These are phyloP conservation scores for Bombycilla garrulus DNA, from an alignment of 2,113 vertebrate genomes.

Conservation along the genomic window DNA sequence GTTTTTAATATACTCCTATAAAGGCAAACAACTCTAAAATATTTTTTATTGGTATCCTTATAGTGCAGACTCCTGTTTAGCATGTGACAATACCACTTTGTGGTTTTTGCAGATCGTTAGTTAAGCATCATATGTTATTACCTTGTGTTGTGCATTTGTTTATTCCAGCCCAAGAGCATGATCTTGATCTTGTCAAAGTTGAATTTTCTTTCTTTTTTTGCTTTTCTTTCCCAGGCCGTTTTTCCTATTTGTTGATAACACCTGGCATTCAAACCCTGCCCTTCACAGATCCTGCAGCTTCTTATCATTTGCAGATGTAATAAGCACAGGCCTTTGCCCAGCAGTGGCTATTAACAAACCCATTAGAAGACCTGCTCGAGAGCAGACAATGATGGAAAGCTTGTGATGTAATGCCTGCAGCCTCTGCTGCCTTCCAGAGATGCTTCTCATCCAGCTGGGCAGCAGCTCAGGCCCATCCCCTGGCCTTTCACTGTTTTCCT, in stretches of 20 bases:
- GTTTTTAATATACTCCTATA: background rate
- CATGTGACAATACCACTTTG: too few species aligned
- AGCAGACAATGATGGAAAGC: background rate
- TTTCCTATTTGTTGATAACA: background rate
- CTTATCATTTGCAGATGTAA: background rate
- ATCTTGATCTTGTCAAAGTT: background rate
- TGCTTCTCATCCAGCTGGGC: background rate
- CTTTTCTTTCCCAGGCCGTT: background rate
- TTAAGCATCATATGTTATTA: background rate
- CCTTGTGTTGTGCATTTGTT: background rate
- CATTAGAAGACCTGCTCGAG: background rate
- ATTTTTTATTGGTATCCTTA: background rate
- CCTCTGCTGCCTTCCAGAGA: background rate
- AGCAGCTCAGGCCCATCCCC: background rate
- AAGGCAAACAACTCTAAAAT: background rate
- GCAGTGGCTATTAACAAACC: background rate
- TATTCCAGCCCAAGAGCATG: background rate
- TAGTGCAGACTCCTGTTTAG: background rate
- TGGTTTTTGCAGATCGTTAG: background rate
- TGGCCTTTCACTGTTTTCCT: background rate
- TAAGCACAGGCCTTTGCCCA: background rate
- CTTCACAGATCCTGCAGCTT: background rate
- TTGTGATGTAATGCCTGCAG: background rate
- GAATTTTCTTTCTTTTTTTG: background rate
- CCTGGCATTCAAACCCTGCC: background rate